Evolutionary conservation across 2,888 invertebrate species (phyloP), one percentile per base, ranked within the genome.

Genomic region (Ormia ochracea): DNA sequence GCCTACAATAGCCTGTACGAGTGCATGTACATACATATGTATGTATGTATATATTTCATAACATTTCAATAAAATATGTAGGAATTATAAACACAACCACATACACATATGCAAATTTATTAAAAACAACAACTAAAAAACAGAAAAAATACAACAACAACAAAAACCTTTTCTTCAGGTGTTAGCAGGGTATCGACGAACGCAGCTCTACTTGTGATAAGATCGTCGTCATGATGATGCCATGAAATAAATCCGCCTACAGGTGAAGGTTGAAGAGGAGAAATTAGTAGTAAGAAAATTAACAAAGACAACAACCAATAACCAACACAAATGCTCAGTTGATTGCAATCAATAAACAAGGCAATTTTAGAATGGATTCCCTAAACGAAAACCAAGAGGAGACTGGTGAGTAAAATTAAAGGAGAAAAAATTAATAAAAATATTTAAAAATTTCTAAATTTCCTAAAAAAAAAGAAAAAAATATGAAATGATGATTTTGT

Each of bases 211-310:
- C 14, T 45, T 31, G 28, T 38, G 65, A 58, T 56, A 31, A 74
- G 56, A 56, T 73, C 4, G 36, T 65, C 6, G n/a, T 26, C 10
- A n/a, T 6, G 6, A 10, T 4, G 1, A 41, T 54, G 54, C 54
- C 36, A 63, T 59, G 23, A 52, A 61, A 1, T 12, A 4, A 26
- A 26, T 17, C 12, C 28, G 78, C 83, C 41, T 72, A 88, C n/a
- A n/a, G n/a, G n/a, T 88, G 88, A 87, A 87, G 84, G 85, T 85
- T 52, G 84, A 17, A 26, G 56, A 58, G 31, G 73, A 86, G 81
- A 85, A 87, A 81, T 63, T 84, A 54, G 81, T 54, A 9, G 68
- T 81, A 28, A 28, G 4, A 28, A 28, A 4, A 28, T 4, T 6
- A 3, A 28, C 28, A 54, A 81, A 52, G 7, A 69, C 82, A 54